Conservation (phyloP, 2,113 vertebrate genomes). For the Tiliqua scincoides region DNA sequence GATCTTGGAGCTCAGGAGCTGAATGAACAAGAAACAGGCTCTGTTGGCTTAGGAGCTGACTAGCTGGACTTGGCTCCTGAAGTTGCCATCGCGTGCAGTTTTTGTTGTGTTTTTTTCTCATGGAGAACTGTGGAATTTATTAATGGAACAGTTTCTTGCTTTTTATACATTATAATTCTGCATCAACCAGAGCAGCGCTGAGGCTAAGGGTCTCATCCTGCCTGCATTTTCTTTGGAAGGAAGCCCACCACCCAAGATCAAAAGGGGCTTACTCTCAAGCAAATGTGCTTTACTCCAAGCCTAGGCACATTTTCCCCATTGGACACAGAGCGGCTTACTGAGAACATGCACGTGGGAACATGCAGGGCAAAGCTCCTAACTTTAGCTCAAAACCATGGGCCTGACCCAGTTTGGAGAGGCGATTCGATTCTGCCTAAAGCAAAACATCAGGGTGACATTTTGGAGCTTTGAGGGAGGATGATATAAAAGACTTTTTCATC, state of each 20-base stretch:
- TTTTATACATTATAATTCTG: background rate
- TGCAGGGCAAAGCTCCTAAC: too few relatives aligned
- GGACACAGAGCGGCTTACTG: background rate
- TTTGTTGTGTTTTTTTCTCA: conserved; percentile 12
- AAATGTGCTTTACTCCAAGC: background rate
- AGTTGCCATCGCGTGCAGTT: conserved; percentile 29
- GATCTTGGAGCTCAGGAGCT: background rate
- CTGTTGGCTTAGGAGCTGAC: conserved; percentile 28
- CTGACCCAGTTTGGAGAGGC: background rate
- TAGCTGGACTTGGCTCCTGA: conserved; percentile 24
- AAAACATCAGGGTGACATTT: too few relatives aligned
- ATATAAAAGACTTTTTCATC: background rate
- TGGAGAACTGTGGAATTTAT: conserved; percentile 10
- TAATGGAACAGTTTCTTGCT: conserved; percentile 27
- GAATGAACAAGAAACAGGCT: conserved; percentile 24
- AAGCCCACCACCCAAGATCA: too few relatives aligned
- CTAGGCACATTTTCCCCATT: background rate
- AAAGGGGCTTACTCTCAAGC: background rate
- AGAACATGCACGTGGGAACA: too few relatives aligned
- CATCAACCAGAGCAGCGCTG: rapidly evolving
- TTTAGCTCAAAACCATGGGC: background rate
- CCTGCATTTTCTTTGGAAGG: background rate
- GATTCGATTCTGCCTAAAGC: background rate
- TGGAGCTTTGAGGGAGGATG: background rate
- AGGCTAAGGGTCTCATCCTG: background rate